Evolutionary conservation across 2,113 vertebrate species (phyloP).

Genomic region (Arenaria interpres): DNA sequence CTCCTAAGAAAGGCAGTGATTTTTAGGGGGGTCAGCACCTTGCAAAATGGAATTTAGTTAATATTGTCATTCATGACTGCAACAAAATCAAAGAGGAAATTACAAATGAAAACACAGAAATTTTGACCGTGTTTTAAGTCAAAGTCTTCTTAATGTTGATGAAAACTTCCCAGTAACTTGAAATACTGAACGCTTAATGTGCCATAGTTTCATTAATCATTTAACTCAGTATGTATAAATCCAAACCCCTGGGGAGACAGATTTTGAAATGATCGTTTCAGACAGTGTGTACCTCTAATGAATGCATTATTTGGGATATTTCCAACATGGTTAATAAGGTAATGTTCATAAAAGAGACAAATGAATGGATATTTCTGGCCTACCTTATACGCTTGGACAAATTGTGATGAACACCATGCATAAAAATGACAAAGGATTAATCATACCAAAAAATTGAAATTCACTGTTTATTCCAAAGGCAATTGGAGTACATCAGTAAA

Average conservation of each 20-base stretch:
- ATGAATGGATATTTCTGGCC: slow-evolving; percentile 11
- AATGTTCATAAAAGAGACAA: slow-evolving; percentile 54
- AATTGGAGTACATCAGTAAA: background rate
- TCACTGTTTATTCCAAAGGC: slow-evolving; percentile 8
- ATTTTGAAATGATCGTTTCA: slow-evolving; percentile 54
- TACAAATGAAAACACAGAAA: slow-evolving; percentile 12
- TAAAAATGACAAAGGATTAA: slow-evolving; percentile 4
- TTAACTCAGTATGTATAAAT: slow-evolving; percentile 53
- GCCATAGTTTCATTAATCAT: slow-evolving; percentile 39
- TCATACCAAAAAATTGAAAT: background rate
- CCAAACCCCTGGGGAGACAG: background rate
- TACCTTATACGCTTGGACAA: slow-evolving; percentile 24
- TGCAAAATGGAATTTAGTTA: slow-evolving; percentile 5
- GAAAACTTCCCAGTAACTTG: slow-evolving; percentile 17
- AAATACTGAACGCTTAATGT: background rate
- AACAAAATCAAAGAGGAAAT: slow-evolving; percentile 12
- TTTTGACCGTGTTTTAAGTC: background rate
- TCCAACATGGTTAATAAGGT: slow-evolving; percentile 59
- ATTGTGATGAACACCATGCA: background rate
- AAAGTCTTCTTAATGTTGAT: slow-evolving; percentile 12
- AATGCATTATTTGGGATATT: slow-evolving; percentile 61
- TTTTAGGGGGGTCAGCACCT: background rate
- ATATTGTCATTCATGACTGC: background rate
- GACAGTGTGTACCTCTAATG: slow-evolving; percentile 39
- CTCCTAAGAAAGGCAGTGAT: background rate